Conservation (phyloP, 2,888 invertebrate genomes). For the Andrena chrysosceles region DNA sequence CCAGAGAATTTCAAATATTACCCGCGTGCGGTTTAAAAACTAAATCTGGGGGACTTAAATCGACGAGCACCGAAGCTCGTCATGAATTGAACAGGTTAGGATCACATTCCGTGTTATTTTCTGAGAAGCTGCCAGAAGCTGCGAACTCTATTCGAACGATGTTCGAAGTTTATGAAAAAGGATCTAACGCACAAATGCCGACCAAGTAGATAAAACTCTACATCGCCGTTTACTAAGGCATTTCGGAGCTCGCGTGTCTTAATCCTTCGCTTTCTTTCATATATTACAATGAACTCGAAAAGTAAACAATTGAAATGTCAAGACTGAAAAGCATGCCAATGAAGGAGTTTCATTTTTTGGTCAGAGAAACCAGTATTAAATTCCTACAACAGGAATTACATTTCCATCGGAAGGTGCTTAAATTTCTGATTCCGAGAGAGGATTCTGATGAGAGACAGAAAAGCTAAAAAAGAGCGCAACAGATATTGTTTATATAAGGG, state of each 20-base stretch:
- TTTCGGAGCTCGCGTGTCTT: background rate
- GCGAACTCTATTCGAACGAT: slow-evolving; percentile 14
- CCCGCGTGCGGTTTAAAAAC: background rate
- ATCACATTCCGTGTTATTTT: slow-evolving; percentile 14
- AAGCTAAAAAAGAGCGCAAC: background rate
- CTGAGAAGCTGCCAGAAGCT: slow-evolving; percentile 29
- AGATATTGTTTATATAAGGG: background rate
- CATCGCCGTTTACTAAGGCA: background rate
- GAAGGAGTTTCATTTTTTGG: background rate
- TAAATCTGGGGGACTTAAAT: background rate
- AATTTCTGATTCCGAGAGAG: background rate
- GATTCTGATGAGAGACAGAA: slow-evolving; percentile 1
- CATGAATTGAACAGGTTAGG: slow-evolving; percentile 42
- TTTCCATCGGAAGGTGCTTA: slow-evolving; percentile 1
- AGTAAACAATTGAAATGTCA: slow-evolving; percentile 16
- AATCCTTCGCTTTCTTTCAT: background rate
- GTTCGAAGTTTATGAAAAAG: slow-evolving; percentile 12
- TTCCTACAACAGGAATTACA: background rate
- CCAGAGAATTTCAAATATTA: slow-evolving; percentile 3
- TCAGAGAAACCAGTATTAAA: slow-evolving; percentile 2
- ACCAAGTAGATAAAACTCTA: background rate
- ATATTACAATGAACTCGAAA: slow-evolving; percentile 1
- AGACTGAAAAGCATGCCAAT: background rate
- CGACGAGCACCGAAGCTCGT: background rate
- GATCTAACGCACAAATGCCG: background rate